Conservation (phyloP, 2,113 vertebrate species). For the Datnioides undecimradiatus region DNA sequence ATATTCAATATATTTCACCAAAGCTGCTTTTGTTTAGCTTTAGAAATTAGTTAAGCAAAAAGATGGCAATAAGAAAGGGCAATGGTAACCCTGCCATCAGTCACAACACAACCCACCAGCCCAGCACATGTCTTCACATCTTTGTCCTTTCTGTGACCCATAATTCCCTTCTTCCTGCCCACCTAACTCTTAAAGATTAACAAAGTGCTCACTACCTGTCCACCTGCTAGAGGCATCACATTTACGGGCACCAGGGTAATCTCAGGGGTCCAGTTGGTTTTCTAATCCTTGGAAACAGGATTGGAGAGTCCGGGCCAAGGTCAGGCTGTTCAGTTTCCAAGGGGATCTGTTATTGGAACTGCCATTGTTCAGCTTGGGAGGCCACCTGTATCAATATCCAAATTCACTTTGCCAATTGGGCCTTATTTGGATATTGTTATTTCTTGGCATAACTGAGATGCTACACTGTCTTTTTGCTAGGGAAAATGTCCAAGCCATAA, state of each 20-base stretch:
- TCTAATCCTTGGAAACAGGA: conserved; percentile 76
- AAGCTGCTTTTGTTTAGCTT: neutral
- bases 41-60: conserved; percentile 6
- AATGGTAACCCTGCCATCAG: neutral
- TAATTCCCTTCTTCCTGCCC: conserved; percentile 81
- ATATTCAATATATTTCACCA: neutral
- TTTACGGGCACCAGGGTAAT: conserved; percentile 73
- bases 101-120: conserved; percentile 34
- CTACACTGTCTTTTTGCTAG: neutral
- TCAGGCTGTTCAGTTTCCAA: conserved; percentile 61
- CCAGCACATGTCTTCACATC: conserved; percentile 46
- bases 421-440: conserved; percentile 63
- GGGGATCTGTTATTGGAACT: conserved; percentile 62
- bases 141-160: conserved; percentile 78
- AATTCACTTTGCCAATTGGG: conserved; percentile 59
- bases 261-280: conserved; percentile 75
- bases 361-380: conserved; percentile 67
- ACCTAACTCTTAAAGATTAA: conserved; percentile 80
- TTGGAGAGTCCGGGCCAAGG: conserved; percentile 48
- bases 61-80: neutral
- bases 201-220: conserved; percentile 75
- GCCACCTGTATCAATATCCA: conserved; percentile 66
- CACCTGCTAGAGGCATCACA: conserved; percentile 83
- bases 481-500: neutral
- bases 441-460: conserved; percentile 46